Conservation (phyloP, 2,113 vertebrate species). For the human (Homo sapiens) region DNA sequence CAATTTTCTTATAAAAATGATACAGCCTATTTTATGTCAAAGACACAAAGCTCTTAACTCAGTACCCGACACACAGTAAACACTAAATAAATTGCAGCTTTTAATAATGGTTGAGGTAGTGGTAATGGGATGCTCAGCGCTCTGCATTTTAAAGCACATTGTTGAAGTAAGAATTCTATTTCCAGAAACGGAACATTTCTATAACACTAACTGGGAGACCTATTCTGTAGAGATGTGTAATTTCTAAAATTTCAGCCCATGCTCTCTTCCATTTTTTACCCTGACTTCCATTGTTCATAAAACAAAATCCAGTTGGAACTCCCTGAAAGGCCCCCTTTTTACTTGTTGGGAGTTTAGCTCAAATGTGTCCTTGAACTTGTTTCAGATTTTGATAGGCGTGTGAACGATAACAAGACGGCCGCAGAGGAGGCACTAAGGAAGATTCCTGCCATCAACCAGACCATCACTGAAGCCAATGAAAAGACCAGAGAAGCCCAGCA, state of each 20-base stretch:
- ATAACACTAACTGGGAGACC: neutral
- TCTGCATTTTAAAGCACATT: neutral
- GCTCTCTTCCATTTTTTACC: neutral
- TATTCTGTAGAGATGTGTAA: accelerated
- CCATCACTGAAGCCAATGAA: constrained; percentile 91
- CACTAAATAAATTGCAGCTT: neutral
- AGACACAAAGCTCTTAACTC: neutral
- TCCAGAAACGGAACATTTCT: neutral
- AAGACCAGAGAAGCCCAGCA: constrained; percentile 92
- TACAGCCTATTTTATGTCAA: neutral
- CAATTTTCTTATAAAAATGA: neutral
- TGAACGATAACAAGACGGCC: constrained; percentile 98
- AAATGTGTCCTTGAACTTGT: neutral
- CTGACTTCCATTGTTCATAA: neutral
- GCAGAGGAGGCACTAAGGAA: constrained; percentile 94
- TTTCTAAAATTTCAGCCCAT: neutral
- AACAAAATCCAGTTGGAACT: neutral
- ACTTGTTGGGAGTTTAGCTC: neutral
- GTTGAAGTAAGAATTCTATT: neutral
- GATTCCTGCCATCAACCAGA: constrained; percentile 93
- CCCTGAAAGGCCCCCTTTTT: neutral
- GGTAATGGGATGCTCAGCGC: accelerated
- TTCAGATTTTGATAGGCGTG: constrained; percentile 94
- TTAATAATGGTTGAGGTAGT: neutral
- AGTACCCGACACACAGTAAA: neutral